Percentiles rank a stretch among this genome's conserved stretches.
Evolutionary conservation across 2,888 invertebrate genomes (phyloP).

Genomic region (Drosophila testacea): DNA sequence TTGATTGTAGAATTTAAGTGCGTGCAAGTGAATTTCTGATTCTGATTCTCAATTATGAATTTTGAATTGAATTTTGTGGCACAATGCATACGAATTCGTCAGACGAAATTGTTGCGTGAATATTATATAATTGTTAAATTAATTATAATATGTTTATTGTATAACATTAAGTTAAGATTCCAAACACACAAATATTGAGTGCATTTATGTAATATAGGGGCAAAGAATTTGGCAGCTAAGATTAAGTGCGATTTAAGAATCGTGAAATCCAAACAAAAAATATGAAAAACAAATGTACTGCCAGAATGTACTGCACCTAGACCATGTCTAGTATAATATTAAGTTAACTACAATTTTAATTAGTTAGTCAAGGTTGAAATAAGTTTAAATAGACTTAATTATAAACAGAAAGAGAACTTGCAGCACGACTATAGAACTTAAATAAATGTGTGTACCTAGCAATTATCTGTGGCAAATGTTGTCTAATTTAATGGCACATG

Average conservation of each 20-base stretch:
- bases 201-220: constrained; percentile 25
- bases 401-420: constrained; percentile 40
- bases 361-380: constrained; percentile 29
- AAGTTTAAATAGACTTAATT: neutral
- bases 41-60: constrained; percentile 19
- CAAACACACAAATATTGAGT: constrained; percentile 16
- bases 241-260: neutral
- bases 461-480: constrained; percentile 17
- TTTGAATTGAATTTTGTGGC: constrained; percentile 15
- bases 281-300: neutral
- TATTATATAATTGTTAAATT: constrained; percentile 58
- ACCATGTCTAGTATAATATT: constrained; percentile 17
- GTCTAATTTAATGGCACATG: constrained; percentile 5
- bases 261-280: neutral
- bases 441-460: constrained; percentile 61
- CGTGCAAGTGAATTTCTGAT: constrained; percentile 52
- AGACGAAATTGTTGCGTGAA: constrained; percentile 55
- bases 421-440: constrained; percentile 49
- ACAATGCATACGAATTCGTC: constrained; percentile 47
- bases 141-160: constrained; percentile 52
- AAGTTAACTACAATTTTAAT: constrained; percentile 45
- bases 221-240: neutral
- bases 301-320: constrained; percentile 5
- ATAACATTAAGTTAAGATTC: constrained; percentile 37
- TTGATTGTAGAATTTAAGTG: constrained; percentile 65